Base-by-base conservation (phyloP, 2,888 invertebrate genomes). In the Dyspetes luteomarginatus region DNA sequence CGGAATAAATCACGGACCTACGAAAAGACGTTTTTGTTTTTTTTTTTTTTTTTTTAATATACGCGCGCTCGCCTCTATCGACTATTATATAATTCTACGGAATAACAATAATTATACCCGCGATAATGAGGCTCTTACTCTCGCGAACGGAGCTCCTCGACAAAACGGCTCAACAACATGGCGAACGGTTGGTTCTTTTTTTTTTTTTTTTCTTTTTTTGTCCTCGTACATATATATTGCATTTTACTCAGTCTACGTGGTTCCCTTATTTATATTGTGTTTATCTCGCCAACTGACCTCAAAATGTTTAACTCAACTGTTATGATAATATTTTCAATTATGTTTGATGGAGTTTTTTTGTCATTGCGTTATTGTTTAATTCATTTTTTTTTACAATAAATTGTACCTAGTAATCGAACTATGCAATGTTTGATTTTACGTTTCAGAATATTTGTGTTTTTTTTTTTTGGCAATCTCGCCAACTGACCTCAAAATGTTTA, bases 191-290 rank as follows among this genome's bases (percentile, higher is more conserved):
- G 87, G 82, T 83, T 80, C 36, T 26, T n/a, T n/a, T n/a, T n/a
- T n/a, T n/a, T n/a, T n/a, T n/a, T n/a, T n/a, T n/a, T n/a, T n/a
- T n/a, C n/a, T n/a, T n/a, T n/a, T n/a, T n/a, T n/a, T 48, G 48
- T 76, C 58, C 9, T 78, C 82, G 75, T 83, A 81, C 71, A 84
- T 76, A 81, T 77, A 69, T 91, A 91, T 92, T 91, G 91, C 91
- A 91, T 90, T 91, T 64, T 89, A 88, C 90, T 92, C 91, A 92
- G 91, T 92, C 91, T 92, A 91, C 91, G 89, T 89, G 90, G 89
- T 91, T 92, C 83, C 89, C 90, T 91, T 90, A 90, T 88, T 89
- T 86, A 78, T 88, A 85, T 84, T 80, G 83, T 85, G 86, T 83
- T 65, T 65, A 50, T 81, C 50, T 77, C 68, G 55, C 58, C 56